Evolutionary conservation across 2,113 vertebrate genomes (phyloP).

Genomic region (Crypturellus undulatus): DNA sequence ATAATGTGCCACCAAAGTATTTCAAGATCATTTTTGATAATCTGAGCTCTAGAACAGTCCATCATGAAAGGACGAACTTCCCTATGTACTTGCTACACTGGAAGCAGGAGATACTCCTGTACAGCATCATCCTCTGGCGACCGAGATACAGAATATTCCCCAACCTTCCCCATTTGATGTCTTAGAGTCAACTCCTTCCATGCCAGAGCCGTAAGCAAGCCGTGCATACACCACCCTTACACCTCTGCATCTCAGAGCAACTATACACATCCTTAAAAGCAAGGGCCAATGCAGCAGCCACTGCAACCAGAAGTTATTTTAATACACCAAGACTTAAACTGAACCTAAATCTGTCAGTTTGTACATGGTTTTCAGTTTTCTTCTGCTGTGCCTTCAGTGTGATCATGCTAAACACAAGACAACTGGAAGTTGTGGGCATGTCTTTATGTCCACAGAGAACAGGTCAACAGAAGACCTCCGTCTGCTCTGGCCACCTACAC

Average conservation of each 20-base stretch:
- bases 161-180: not conserved
- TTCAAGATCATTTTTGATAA: too few species aligned
- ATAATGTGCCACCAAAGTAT: too few species aligned
- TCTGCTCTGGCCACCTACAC: not conserved
- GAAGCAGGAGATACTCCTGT: too few species aligned
- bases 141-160: not conserved
- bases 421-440: not conserved
- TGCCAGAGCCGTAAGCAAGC: not conserved
- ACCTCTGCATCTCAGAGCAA: not conserved
- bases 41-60: too few species aligned
- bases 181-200: not conserved
- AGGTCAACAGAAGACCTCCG: not conserved
- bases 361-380: not conserved
- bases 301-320: not conserved
- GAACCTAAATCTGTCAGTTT: constrained; percentile 28
- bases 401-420: not conserved
- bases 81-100: too few species aligned
- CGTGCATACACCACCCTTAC: not conserved
- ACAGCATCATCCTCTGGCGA: too few species aligned
- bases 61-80: too few species aligned
- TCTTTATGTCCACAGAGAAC: not conserved
- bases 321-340: constrained; percentile 13
- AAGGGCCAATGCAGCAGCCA: not conserved
- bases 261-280: too few species aligned
- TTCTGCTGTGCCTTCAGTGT: not conserved